Percentiles rank a stretch among this genome's conserved stretches.
These are phyloP conservation scores for Hypotaenidia okinawae DNA, from an alignment of 2,797 vertebrate species.

Conservation along the genomic window DNA sequence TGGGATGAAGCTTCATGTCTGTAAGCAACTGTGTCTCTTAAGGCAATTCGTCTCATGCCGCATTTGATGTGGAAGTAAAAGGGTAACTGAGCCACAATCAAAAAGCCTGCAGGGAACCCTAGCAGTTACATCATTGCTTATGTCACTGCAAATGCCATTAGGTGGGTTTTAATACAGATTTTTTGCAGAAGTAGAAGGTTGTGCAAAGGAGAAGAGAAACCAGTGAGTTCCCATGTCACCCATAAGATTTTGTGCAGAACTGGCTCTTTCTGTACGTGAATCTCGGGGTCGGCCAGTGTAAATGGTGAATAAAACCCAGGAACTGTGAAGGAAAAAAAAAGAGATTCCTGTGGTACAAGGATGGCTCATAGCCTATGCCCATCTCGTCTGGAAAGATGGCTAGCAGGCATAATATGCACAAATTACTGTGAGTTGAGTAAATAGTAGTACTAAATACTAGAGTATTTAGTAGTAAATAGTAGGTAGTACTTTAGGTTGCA, in stretches of 20 bases:
- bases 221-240: not conserved
- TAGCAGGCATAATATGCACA: not conserved
- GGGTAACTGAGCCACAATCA: accelerated
- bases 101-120: not conserved
- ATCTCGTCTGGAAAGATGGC: not conserved
- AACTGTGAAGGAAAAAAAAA: not conserved
- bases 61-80: not conserved
- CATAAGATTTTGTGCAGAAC: not conserved
- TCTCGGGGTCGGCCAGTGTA: not conserved
- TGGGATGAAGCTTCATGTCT: not conserved
- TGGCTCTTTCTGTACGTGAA: not conserved
- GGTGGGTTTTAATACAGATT: not conserved
- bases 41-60: not conserved
- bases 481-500: not conserved
- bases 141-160: not conserved
- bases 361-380: not conserved
- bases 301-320: not conserved
- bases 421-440: not conserved
- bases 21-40: not conserved
- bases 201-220: not conserved
- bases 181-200: not conserved
- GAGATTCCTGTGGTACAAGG: not conserved
- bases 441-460: not conserved
- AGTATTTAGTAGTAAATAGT: too few relatives aligned
- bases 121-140: not conserved